A percentile compares a stretch with the other conserved stretches of the same genome.
phyloP scores from a whole-genome alignment of 37 sponge, comb jelly and placozoan species.

The Petrosia ficiformis region DNA sequence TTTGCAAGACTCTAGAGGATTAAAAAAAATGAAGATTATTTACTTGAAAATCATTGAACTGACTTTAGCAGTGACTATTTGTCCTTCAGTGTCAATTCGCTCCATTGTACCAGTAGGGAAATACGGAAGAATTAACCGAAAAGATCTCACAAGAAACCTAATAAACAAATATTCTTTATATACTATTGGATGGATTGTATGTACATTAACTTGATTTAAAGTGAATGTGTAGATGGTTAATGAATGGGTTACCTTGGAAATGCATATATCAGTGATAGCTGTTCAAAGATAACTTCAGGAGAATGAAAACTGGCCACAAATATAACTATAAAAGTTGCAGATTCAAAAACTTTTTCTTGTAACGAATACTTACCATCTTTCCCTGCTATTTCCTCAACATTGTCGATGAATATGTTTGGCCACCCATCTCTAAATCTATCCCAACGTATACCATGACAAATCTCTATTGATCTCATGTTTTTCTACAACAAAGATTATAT shows the following conservation, averaged over 20 bases:
- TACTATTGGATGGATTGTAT: not conserved
- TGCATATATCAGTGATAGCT: slow-evolving; percentile 86
- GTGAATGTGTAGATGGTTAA: not conserved
- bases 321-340: slow-evolving; percentile 48
- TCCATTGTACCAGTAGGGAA: slow-evolving; percentile 97
- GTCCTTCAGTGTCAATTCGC: slow-evolving; percentile 88
- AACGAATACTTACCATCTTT: slow-evolving; percentile 65
- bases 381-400: slow-evolving; percentile 79
- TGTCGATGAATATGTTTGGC: slow-evolving; percentile 89
- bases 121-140: slow-evolving; percentile 86
- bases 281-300: slow-evolving; percentile 83
- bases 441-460: slow-evolving; percentile 66
- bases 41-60: not conserved
- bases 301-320: slow-evolving; percentile 80
- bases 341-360: not conserved
- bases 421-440: slow-evolving; percentile 78
- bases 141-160: slow-evolving; percentile 83
- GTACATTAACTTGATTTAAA: not conserved
- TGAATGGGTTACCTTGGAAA: slow-evolving; percentile 60
- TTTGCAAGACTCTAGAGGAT: slow-evolving; percentile 65
- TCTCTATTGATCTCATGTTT: slow-evolving; percentile 45
- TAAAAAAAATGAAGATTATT: not conserved
- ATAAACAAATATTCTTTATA: not conserved
- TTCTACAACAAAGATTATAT: not conserved
- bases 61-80: slow-evolving; percentile 79